Evolutionary conservation across 1,140 invertebrate genomes (phyloP).

Genomic region (Ditylenchus dipsaci): DNA sequence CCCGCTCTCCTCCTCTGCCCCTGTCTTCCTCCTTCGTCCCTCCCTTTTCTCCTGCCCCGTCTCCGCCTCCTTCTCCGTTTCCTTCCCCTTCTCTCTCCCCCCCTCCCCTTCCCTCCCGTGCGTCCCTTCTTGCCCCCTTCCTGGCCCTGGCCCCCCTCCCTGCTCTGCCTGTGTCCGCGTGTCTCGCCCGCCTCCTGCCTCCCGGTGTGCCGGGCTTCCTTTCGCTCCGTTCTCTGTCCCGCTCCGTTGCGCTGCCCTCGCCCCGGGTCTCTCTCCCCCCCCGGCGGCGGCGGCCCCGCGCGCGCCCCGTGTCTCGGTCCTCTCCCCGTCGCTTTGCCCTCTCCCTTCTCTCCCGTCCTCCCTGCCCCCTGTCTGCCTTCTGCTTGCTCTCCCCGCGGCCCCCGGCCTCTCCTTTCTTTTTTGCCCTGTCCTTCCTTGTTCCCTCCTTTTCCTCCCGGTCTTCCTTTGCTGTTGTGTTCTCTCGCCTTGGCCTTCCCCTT

Average conservation of each 20-base stretch:
- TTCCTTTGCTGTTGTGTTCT: no score
- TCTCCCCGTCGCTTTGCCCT: no score
- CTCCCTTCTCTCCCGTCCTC: background rate
- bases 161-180: background rate
- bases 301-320: background rate
- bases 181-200: background rate
- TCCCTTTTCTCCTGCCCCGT: background rate
- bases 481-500: background rate
- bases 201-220: background rate
- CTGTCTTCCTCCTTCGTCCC: background rate
- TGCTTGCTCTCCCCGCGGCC: background rate
- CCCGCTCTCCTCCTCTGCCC: background rate
- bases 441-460: background rate
- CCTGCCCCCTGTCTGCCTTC: background rate
- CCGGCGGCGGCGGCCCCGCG: background rate
- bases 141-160: background rate
- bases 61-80: background rate
- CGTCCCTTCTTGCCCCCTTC: background rate
- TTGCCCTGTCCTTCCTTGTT: background rate
- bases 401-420: background rate
- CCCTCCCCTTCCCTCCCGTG: background rate
- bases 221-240: background rate
- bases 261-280: background rate
- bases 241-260: background rate
- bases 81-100: background rate